A percentile compares a stretch with the other conserved stretches of the same genome.
Evolutionary conservation across 2,888 invertebrate genomes (phyloP).

Genomic region (Phalera bucephala): DNA sequence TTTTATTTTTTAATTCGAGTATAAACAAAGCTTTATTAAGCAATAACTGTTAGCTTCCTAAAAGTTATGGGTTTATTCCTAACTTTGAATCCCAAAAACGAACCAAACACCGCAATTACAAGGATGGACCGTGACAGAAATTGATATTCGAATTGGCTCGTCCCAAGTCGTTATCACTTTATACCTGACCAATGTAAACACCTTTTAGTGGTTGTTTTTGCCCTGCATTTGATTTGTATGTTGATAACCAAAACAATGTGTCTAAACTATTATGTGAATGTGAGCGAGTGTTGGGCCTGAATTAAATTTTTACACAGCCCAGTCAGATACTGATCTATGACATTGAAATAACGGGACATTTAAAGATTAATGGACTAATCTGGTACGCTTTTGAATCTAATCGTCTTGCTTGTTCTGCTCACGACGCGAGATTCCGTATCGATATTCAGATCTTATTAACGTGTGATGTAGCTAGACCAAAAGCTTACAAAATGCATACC

Average conservation of each 20-base stretch:
- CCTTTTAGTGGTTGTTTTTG: not conserved
- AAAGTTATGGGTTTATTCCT: too few relatives aligned
- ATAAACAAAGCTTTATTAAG: too few relatives aligned
- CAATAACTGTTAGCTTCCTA: too few relatives aligned
- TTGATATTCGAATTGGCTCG: not conserved
- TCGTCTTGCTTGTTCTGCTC: conserved; percentile 34
- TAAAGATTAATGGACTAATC: conserved; percentile 59
- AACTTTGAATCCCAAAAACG: too few relatives aligned
- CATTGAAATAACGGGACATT: conserved; percentile 59
- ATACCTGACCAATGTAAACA: not conserved
- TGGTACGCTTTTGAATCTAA: conserved; percentile 43
- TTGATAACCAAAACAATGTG: conserved; percentile 17
- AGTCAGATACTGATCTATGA: conserved; percentile 36
- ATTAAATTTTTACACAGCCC: conserved; percentile 32
- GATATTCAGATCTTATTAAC: conserved; percentile 43
- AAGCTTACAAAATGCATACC: too few relatives aligned
- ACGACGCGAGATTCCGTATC: conserved; percentile 31
- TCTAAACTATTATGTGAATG: conserved; percentile 13
- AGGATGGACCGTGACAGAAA: too few relatives aligned
- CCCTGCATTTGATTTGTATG: conserved; percentile 6
- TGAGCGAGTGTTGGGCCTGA: conserved; percentile 17
- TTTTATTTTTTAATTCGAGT: too few relatives aligned
- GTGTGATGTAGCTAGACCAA: conserved; percentile 13
- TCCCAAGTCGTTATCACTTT: not conserved
- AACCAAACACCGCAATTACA: too few relatives aligned